A percentile compares a stretch with the other conserved stretches of the same genome.
These are phyloP conservation scores for Dasypogon diadema DNA, from an alignment of 2,888 invertebrate genomes.

Conservation along the genomic window DNA sequence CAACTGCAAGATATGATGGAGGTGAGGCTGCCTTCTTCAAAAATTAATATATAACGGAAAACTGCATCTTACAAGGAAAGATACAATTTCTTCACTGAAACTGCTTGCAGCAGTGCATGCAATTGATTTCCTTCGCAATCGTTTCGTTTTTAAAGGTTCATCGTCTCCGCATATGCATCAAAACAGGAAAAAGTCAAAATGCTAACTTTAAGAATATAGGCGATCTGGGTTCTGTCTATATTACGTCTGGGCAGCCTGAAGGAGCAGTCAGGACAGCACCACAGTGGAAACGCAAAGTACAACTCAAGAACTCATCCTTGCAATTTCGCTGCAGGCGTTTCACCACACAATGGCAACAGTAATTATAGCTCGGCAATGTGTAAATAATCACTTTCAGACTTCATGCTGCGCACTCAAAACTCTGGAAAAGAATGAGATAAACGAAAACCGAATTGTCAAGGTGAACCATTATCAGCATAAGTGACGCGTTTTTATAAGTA, in stretches of 20 bases:
- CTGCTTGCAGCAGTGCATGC: too few species aligned
- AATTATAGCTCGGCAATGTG: not conserved
- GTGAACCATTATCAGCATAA: conserved; percentile 42
- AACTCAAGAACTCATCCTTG: not conserved
- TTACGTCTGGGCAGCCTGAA: not conserved
- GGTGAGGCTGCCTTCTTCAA: not conserved
- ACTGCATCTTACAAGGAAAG: too few species aligned
- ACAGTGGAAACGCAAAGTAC: not conserved
- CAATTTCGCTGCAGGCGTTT: not conserved
- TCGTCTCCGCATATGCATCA: conserved; percentile 2
- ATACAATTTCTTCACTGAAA: too few species aligned
- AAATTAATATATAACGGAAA: too few species aligned
- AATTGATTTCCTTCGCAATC: not conserved
- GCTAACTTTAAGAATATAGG: not conserved
- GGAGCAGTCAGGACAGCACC: not conserved
- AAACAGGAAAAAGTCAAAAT: conserved; percentile 20
- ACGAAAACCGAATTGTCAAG: conserved; percentile 44
- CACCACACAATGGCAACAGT: not conserved
- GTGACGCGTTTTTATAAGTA: conserved; percentile 6
- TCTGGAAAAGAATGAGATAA: not conserved
- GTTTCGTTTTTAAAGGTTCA: conserved; percentile 16
- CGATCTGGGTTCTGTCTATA: not conserved
- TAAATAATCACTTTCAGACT: not conserved
- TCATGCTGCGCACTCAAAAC: not conserved
- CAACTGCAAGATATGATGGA: conserved; percentile 12